Evolutionary conservation across 2,113 vertebrate species (phyloP).

Genomic region (Diadophis punctatus): DNA sequence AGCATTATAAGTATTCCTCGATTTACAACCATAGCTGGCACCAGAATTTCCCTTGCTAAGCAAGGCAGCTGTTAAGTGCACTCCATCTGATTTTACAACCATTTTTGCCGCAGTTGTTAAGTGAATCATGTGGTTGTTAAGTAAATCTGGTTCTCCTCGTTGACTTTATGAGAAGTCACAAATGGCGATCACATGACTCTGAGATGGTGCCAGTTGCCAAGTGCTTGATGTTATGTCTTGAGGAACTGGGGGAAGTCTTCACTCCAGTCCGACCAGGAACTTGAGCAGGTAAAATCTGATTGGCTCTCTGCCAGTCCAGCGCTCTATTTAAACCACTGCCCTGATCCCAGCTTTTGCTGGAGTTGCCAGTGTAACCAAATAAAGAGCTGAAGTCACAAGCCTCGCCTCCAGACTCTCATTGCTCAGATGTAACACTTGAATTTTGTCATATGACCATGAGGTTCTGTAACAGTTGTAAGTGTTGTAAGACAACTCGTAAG

Average conservation of each 20-base stretch:
- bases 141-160: not conserved
- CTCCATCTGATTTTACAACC: not conserved
- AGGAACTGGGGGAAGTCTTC: too few species aligned
- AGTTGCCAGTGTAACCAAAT: too few species aligned
- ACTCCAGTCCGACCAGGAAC: too few species aligned
- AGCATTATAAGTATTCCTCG: not conserved
- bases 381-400: too few species aligned
- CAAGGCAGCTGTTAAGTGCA: not conserved
- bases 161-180: not conserved
- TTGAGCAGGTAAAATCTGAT: too few species aligned
- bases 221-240: too few species aligned
- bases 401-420: too few species aligned
- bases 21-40: not conserved
- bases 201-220: not conserved
- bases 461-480: not conserved
- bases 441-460: not conserved
- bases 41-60: not conserved
- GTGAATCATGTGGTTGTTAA: not conserved
- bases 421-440: too few species aligned
- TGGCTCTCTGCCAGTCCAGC: too few species aligned
- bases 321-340: too few species aligned
- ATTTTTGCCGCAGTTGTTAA: not conserved
- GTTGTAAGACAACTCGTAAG: not conserved
- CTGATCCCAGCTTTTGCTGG: too few species aligned
- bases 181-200: not conserved